Conservation (phyloP, 1,140 invertebrate species). For the Drosophila ogumai region DNA sequence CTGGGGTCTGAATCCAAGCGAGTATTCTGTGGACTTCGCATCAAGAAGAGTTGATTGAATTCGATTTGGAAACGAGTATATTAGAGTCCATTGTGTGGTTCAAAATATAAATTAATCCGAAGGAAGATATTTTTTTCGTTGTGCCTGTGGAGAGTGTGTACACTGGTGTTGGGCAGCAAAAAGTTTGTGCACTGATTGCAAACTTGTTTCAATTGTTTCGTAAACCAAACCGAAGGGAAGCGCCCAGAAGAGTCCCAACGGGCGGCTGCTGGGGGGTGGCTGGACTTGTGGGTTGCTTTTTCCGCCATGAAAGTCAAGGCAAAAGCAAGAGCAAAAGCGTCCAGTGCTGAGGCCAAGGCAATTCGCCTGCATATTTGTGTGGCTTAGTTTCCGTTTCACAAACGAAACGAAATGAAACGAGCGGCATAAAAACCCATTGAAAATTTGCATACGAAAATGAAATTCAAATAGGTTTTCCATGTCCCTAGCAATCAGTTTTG, state of each 20-base stretch:
- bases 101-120: conserved; percentile 6
- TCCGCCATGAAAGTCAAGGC: conserved; percentile 69
- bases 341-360: conserved; percentile 52
- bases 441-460: conserved; percentile 82
- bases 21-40: background rate
- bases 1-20: background rate
- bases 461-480: conserved; percentile 76
- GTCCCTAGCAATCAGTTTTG: conserved; percentile 47
- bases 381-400: conserved; percentile 77
- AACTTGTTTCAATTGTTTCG: conserved; percentile 83
- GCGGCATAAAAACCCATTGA: conserved; percentile 76
- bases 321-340: conserved; percentile 49
- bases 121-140: conserved; percentile 26
- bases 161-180: conserved; percentile 49
- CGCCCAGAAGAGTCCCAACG: conserved; percentile 22
- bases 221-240: conserved; percentile 47
- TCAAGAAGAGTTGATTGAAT: background rate
- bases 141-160: conserved; percentile 21
- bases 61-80: background rate
- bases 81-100: background rate
- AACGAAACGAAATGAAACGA: conserved; percentile 64
- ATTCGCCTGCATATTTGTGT: conserved; percentile 76
- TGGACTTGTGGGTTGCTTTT: conserved; percentile 12
- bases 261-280: background rate
- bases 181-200: conserved; percentile 81